Evolutionary conservation across 2,888 invertebrate genomes (phyloP), one percentile per base, ranked within the genome.

Genomic region (Pachydiplax longipennis): DNA sequence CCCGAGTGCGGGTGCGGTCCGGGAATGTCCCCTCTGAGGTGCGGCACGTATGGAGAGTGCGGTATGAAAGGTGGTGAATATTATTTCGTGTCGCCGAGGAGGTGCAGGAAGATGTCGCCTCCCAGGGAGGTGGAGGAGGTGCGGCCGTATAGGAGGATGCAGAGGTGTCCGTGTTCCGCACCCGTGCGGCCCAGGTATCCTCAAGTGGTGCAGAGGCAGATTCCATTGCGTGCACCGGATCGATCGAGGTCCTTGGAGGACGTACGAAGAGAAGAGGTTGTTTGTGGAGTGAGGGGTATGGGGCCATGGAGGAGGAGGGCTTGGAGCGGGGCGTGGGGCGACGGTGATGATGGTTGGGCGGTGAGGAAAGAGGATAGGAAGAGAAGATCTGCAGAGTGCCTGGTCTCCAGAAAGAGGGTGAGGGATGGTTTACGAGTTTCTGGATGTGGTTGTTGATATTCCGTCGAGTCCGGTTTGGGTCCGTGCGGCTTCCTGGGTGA

Each of bases 191-290:
- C 61, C n/a, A 10, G 31, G 25, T 73, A 73, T 15, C 73, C 73
- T 3, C 73, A 73, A 31, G 25, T 73, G 73, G 73, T 25, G n/a
- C 61, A 37, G 61, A 53, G 87, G 37, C 35, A 53, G 35, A 22
- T 61, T 1, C 87, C 53, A 12, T 0, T 96, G 96, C 92, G 95
- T 96, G 37, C 96, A 96, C 48, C 80, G 22, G 95, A 95, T 90
- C 95, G 96, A 83, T 96, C 97, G 25, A 95, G 96, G 91, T 97
- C 97, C 2, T 94, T 97, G 93, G 97, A 97, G 92, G 97, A 97
- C 93, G 96, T 97, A 22, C 95, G 96, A 83, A 95, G 96, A 37
- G 96, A 96, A 91, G 95, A 96, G 83, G 95, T 96, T 92, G 95
- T 95, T 91, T 96, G 96, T 96, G 96, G 96, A 91, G 95, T 96